A percentile compares a stretch with the other conserved stretches of the same genome.
Evolutionary conservation across 2,797 vertebrate genomes (phyloP).

Genomic region (Coccyzus lansbergi): DNA sequence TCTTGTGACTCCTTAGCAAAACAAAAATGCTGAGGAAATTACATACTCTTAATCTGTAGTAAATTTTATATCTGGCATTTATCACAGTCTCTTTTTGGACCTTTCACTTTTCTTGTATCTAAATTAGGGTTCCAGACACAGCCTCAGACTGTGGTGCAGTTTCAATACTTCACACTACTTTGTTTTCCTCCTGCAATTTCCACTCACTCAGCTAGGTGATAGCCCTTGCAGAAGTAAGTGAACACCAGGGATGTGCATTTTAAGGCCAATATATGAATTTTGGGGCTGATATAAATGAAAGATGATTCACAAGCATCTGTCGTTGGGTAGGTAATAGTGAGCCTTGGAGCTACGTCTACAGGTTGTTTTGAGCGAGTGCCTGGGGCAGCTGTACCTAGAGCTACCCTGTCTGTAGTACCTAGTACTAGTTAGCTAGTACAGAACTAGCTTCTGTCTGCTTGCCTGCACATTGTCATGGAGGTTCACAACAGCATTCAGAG

Average conservation of each 20-base stretch:
- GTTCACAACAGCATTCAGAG: neutral
- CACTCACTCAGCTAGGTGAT: neutral
- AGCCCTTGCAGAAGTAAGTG: neutral
- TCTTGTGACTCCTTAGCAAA: neutral
- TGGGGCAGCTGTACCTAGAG: neutral
- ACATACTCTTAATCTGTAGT: neutral
- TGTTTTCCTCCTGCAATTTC: neutral
- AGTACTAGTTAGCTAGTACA: neutral
- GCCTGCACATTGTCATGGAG: neutral
- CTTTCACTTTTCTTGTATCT: neutral
- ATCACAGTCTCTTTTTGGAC: neutral
- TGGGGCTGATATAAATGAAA: neutral
- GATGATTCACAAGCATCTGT: neutral
- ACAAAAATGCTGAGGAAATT: neutral
- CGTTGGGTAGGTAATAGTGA: neutral
- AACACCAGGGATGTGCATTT: neutral
- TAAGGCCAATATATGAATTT: neutral
- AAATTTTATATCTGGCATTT: neutral
- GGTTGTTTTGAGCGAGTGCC: neutral
- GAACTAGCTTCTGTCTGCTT: neutral
- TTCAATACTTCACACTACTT: neutral
- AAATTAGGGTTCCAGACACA: neutral
- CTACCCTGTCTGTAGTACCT: neutral
- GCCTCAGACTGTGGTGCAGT: neutral
- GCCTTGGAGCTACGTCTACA: neutral